Conservation (phyloP, 1,140 invertebrate genomes). For the Lasioglossum albipes region DNA sequence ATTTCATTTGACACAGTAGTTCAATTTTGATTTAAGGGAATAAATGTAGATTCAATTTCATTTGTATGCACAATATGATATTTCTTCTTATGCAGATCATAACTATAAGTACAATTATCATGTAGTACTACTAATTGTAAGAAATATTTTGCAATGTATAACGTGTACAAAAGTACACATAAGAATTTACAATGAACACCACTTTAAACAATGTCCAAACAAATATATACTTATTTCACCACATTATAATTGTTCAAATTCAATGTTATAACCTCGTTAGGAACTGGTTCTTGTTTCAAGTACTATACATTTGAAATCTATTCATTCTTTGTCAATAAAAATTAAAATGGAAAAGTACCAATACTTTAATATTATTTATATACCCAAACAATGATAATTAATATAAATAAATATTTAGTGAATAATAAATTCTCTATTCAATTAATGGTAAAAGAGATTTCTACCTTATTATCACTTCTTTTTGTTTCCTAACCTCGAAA, state of each 20-base stretch:
- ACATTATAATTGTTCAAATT: neutral
- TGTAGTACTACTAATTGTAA: no score
- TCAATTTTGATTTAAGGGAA: neutral
- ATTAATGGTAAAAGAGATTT: neutral
- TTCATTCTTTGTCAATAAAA: no score
- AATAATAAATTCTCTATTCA: neutral
- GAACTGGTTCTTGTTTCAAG: no score
- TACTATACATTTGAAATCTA: no score
- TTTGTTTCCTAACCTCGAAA: neutral
- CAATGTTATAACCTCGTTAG: no score
- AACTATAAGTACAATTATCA: neutral
- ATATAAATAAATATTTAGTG: neutral
- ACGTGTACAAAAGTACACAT: conserved; percentile 7
- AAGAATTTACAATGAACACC: neutral
- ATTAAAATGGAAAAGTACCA: no score
- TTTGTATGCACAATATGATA: neutral
- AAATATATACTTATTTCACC: neutral
- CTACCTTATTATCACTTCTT: neutral
- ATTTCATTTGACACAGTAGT: neutral
- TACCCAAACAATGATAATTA: no score
- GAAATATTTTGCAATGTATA: conserved; percentile 2
- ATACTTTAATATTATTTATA: no score
- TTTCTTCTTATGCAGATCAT: neutral
- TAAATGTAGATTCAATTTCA: conserved; percentile 8
- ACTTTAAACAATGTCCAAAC: neutral